These are phyloP conservation scores for Miltochrista miniata DNA, from an alignment of 2,888 invertebrate species.

Conservation along the genomic window DNA sequence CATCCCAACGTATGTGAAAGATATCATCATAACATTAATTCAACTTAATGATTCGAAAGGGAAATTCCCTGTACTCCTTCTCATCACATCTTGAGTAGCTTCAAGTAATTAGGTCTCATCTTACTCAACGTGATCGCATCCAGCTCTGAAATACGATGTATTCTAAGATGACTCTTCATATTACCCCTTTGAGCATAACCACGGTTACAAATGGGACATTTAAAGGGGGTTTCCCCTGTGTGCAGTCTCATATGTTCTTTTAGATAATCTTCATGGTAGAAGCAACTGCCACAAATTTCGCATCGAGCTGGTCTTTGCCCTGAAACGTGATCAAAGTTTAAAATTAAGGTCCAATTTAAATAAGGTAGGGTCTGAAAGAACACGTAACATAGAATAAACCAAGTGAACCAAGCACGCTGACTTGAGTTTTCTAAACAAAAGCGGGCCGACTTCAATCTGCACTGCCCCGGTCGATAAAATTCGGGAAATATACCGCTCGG, in stretches of 20 bases:
- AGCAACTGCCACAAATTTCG: constrained; percentile 63
- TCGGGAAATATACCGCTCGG: too few species aligned
- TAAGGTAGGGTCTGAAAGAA: too few species aligned
- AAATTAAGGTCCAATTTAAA: too few species aligned
- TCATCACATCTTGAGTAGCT: constrained; percentile 57
- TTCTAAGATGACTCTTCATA: constrained; percentile 76
- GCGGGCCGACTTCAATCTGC: too few species aligned
- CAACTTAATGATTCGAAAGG: too few species aligned
- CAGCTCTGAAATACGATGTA: constrained; percentile 69
- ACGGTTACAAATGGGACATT: constrained; percentile 74
- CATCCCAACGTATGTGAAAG: too few species aligned
- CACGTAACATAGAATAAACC: too few species aligned
- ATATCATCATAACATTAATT: too few species aligned
- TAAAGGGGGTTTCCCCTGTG: constrained; percentile 78
- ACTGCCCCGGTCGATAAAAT: too few species aligned
- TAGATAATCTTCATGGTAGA: constrained; percentile 73
- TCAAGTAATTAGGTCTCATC: constrained; percentile 71
- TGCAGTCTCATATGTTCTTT: constrained; percentile 77
- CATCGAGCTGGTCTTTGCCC: constrained; percentile 74
- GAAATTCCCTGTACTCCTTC: too few species aligned
- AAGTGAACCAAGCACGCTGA: too few species aligned
- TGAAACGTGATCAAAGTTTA: constrained; percentile 42
- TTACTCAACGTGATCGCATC: constrained; percentile 60
- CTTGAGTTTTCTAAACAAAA: too few species aligned
- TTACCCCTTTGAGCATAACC: constrained; percentile 77